phyloP scores from a whole-genome alignment of 1,140 invertebrate species.

The Colletes gigas region DNA sequence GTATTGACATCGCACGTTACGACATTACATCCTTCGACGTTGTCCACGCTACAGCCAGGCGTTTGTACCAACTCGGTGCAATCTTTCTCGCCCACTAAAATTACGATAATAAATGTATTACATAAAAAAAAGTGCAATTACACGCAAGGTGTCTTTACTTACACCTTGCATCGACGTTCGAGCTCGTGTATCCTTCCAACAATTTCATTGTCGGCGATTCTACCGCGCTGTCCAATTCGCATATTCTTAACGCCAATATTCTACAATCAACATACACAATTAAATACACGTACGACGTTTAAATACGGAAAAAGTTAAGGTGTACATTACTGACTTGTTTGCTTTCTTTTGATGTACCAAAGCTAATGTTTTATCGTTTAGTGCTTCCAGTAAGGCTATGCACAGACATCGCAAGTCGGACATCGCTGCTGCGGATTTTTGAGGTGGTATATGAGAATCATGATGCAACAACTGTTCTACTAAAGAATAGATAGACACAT shows the following conservation, averaged over 20 bases:
- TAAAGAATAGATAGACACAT: conserved; percentile 69
- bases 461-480: conserved; percentile 86
- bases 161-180: conserved; percentile 80
- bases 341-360: conserved; percentile 92
- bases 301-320: conserved; percentile 23
- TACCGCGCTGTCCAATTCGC: conserved; percentile 81
- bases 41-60: neutral
- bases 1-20: conserved; percentile 14
- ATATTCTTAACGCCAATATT: conserved; percentile 83
- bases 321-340: conserved; percentile 83
- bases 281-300: neutral
- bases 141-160: conserved; percentile 27
- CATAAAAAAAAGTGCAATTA: neutral
- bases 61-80: conserved; percentile 46
- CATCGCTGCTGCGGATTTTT: conserved; percentile 87
- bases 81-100: conserved; percentile 64
- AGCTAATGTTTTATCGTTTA: conserved; percentile 92
- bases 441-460: conserved; percentile 83
- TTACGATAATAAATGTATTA: neutral
- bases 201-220: conserved; percentile 83
- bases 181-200: conserved; percentile 81
- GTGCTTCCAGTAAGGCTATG: conserved; percentile 88
- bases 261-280: conserved; percentile 68
- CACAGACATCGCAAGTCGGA: conserved; percentile 89
- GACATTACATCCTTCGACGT: conserved; percentile 39